phyloP scores from a whole-genome alignment of 2,113 vertebrate genomes.

The Epinephelus moara region DNA sequence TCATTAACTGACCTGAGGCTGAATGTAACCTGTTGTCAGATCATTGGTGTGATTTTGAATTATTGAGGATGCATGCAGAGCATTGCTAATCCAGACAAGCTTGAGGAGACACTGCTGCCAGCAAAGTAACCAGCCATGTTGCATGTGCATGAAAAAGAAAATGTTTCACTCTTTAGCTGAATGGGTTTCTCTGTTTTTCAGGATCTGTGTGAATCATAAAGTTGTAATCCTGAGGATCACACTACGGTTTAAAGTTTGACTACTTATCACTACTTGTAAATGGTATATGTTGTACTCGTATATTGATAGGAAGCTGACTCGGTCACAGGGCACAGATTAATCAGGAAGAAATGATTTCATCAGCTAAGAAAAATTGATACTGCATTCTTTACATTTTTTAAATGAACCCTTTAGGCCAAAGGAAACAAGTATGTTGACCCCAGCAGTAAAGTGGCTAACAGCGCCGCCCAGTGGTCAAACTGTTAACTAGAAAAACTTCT shows the following conservation, averaged over 20 bases:
- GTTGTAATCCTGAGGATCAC: not conserved
- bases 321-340: not conserved
- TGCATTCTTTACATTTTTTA: not conserved
- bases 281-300: not conserved
- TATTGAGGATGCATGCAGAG: not conserved
- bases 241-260: no score
- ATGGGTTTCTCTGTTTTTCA: not conserved
- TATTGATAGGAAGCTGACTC: not conserved
- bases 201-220: not conserved
- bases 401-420: not conserved
- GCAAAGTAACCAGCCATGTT: not conserved
- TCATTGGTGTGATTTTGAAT: no score
- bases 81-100: not conserved
- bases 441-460: constrained; percentile 27
- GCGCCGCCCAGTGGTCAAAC: constrained; percentile 33
- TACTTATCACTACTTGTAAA: no score
- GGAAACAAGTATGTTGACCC: not conserved
- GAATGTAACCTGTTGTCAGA: not conserved
- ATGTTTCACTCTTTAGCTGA: not conserved
- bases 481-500: not conserved
- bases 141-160: not conserved
- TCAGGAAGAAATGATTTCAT: not conserved
- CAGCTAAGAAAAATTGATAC: not conserved
- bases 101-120: not conserved
- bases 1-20: not conserved